Evolutionary conservation across 35 echinoderm and acorn worm genomes (phyloP).

Genomic region (Amphiura filiformis): DNA sequence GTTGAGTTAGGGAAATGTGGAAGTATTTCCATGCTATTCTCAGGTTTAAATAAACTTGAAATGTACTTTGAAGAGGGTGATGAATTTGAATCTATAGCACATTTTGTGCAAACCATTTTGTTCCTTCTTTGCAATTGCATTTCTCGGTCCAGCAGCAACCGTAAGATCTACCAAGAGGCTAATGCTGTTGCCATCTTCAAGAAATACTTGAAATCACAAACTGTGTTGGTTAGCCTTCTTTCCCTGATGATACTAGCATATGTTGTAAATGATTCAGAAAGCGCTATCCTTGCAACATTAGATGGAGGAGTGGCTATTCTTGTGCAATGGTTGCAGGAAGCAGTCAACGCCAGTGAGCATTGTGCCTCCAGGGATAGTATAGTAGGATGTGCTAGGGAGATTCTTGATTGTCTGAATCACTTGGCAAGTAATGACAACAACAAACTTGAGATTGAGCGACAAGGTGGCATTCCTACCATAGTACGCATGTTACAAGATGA

Average conservation of each 20-base stretch:
- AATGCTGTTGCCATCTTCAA: not conserved
- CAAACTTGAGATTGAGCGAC: no score
- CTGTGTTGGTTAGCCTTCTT: not conserved
- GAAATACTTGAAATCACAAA: not conserved
- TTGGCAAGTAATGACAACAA: no score
- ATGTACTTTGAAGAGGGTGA: not conserved
- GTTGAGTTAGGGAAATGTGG: no score
- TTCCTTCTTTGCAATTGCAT: not conserved
- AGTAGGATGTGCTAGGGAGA: no score
- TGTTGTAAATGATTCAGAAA: not conserved
- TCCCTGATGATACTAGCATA: not conserved
- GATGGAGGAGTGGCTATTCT: not conserved
- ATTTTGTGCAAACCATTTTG: not conserved
- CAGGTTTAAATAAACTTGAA: not conserved
- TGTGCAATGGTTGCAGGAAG: not conserved
- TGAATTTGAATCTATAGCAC: not conserved
- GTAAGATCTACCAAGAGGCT: not conserved
- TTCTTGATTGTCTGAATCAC: no score
- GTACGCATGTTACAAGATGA: no score
- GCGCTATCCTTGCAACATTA: no score
- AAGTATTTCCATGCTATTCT: not conserved
- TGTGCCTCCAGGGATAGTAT: no score
- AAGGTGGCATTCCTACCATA: no score
- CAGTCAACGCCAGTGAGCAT: not conserved
- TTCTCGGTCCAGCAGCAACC: not conserved